A percentile compares a stretch with the other conserved stretches of the same genome.
phyloP scores from a whole-genome alignment of 2,113 vertebrate species.

The Brevimyrus niger region DNA sequence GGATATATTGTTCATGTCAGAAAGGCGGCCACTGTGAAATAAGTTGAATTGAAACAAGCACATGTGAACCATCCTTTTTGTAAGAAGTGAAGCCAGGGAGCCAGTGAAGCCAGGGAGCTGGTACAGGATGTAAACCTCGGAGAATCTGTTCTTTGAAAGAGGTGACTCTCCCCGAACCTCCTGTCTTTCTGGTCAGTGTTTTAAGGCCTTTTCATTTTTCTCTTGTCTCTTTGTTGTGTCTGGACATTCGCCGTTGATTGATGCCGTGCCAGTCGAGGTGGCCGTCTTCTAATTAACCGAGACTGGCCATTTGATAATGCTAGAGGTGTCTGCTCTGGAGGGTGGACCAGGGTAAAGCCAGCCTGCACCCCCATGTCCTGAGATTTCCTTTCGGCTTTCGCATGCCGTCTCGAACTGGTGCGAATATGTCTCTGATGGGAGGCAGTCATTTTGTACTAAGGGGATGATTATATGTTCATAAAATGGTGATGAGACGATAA shows the following conservation, averaged over 20 bases:
- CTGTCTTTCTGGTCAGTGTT: not conserved
- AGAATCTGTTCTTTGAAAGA: not conserved
- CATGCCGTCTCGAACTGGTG: not conserved
- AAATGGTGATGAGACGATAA: not conserved
- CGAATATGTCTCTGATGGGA: not conserved
- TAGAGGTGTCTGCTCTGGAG: not conserved
- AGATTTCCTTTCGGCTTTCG: not conserved
- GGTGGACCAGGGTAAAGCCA: not conserved
- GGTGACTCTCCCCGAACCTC: not conserved
- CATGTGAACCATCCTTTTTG: not conserved
- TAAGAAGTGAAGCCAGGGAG: not conserved
- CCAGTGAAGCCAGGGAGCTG: not conserved
- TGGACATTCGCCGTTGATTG: not conserved
- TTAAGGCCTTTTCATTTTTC: not conserved
- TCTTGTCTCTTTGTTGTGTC: not conserved
- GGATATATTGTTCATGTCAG: not conserved
- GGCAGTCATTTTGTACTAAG: not conserved
- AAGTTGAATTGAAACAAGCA: not conserved
- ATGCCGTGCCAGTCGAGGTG: not conserved
- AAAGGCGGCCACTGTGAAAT: not conserved
- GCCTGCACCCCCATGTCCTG: not conserved
- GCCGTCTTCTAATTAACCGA: not conserved
- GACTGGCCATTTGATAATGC: not conserved
- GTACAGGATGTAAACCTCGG: not conserved
- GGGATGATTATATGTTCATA: not conserved